These are phyloP conservation scores for Spilosoma lubricipeda DNA, from an alignment of 2,888 invertebrate genomes.

Conservation along the genomic window DNA sequence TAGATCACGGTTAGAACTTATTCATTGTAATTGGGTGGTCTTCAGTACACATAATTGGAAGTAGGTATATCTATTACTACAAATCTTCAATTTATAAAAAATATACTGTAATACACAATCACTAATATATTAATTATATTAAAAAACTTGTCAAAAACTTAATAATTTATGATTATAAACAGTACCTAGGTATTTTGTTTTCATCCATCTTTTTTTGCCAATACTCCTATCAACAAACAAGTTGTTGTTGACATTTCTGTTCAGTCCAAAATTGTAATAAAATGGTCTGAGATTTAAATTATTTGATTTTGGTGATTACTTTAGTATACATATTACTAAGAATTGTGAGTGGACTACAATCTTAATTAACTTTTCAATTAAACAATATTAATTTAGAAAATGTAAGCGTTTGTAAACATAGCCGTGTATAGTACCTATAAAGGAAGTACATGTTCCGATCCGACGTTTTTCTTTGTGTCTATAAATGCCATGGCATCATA, in stretches of 20 bases:
- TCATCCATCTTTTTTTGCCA: too few species aligned
- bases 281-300: background rate
- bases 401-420: background rate
- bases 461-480: slow-evolving; percentile 61
- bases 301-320: background rate
- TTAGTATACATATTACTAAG: background rate
- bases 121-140: background rate
- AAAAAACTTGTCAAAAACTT: too few species aligned
- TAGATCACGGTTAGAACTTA: background rate
- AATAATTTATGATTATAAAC: too few species aligned
- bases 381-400: background rate
- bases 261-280: background rate
- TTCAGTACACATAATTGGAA: background rate
- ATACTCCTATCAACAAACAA: too few species aligned
- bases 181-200: too few species aligned
- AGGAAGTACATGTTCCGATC: background rate
- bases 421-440: background rate
- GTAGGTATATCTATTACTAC: background rate
- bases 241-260: background rate
- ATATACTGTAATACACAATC: background rate
- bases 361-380: background rate
- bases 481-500: slow-evolving; percentile 81
- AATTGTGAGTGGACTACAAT: background rate
- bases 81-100: too few species aligned
- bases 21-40: background rate